These are phyloP conservation scores for Sipunculus nudus DNA, from an alignment of 2,888 invertebrate species.

Conservation along the genomic window DNA sequence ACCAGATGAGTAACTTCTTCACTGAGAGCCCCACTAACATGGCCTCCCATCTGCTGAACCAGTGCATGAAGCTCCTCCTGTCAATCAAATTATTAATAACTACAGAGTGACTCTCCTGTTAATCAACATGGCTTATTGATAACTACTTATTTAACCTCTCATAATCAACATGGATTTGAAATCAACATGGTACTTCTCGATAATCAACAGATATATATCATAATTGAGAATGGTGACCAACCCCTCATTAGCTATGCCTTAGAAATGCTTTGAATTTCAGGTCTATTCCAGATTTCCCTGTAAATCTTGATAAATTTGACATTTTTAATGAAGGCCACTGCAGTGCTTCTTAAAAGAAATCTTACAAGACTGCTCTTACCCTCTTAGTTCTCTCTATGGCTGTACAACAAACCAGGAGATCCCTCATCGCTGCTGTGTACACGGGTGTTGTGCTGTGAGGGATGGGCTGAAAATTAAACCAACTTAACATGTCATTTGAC, in stretches of 20 bases:
- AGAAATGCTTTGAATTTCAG: not conserved
- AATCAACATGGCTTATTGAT: too few relatives aligned
- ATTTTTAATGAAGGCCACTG: not conserved
- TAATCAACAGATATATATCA: not conserved
- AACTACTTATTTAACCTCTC: too few relatives aligned
- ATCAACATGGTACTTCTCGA: not conserved
- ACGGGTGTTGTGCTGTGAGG: constrained; percentile 81
- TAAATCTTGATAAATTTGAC: too few relatives aligned
- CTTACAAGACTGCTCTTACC: constrained; percentile 42
- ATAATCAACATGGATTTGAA: not conserved
- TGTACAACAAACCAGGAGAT: constrained; percentile 58
- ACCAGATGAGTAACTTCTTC: constrained; percentile 81
- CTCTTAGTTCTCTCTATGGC: constrained; percentile 51
- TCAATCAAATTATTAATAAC: too few relatives aligned
- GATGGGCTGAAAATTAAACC: constrained; percentile 70
- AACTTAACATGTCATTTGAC: too few relatives aligned
- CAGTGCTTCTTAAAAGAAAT: not conserved
- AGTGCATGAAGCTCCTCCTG: constrained; percentile 38
- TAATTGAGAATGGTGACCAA: too few relatives aligned
- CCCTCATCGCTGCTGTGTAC: constrained; percentile 81
- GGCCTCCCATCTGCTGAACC: constrained; percentile 66
- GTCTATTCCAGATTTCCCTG: not conserved
- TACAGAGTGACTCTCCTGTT: too few relatives aligned
- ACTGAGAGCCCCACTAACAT: constrained; percentile 60
- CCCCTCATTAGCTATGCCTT: not conserved